Evolutionary conservation across 2,797 vertebrate species (phyloP).

Genomic region (Gymnothorax javanicus): DNA sequence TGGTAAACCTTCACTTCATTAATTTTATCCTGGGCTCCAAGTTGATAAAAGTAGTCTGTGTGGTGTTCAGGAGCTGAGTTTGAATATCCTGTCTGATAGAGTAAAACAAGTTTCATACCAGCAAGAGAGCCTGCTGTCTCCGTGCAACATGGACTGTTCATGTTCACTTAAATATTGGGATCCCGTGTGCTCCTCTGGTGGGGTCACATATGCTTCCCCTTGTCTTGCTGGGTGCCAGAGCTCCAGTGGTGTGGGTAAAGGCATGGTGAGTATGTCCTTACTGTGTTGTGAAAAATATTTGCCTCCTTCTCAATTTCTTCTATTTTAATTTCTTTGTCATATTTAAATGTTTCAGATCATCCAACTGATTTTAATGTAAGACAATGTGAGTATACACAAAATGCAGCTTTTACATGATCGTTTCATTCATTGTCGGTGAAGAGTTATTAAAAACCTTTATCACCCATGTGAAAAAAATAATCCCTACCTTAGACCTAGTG

Average conservation of each 20-base stretch:
- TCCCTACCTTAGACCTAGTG: too few relatives aligned
- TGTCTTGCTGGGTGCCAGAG: slow-evolving; percentile 88
- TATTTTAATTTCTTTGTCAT: too few relatives aligned
- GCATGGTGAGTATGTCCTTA: slow-evolving; percentile 70
- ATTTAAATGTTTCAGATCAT: too few relatives aligned
- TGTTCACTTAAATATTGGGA: slow-evolving; percentile 89
- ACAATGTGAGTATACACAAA: too few relatives aligned
- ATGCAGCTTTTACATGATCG: too few relatives aligned
- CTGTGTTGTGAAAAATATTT: too few relatives aligned
- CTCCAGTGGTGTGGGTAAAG: slow-evolving; percentile 71
- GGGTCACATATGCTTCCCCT: slow-evolving; percentile 86
- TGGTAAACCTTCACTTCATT: background rate
- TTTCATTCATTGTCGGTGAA: too few relatives aligned
- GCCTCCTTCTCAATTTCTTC: too few relatives aligned
- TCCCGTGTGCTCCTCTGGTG: slow-evolving; percentile 85
- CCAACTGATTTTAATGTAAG: too few relatives aligned
- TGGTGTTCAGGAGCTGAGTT: background rate
- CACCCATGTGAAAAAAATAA: too few relatives aligned
- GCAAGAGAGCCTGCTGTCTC: slow-evolving; percentile 75
- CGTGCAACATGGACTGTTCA: slow-evolving; percentile 84
- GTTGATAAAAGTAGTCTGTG: background rate
- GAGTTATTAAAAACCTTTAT: too few relatives aligned
- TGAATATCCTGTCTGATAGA: slow-evolving; percentile 59
- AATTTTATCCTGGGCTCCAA: background rate
- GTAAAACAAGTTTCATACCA: slow-evolving; percentile 62